Percentiles rank a stretch among this genome's conserved stretches.
phyloP scores from a whole-genome alignment of 2,113 vertebrate species.

The Phodopus roborovskii region DNA sequence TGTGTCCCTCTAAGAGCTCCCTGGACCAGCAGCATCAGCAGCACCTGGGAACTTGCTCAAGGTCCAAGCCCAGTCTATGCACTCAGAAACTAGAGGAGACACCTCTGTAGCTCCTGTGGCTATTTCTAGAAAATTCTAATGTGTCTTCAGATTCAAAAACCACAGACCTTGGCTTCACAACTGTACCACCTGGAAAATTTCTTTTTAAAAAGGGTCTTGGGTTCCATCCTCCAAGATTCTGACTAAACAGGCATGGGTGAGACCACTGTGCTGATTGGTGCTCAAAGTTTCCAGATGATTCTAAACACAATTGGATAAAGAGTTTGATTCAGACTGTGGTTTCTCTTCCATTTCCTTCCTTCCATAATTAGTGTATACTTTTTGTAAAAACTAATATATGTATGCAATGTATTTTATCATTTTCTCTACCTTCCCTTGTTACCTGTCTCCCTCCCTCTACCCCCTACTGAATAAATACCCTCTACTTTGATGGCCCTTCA shows the following conservation, averaged over 20 bases:
- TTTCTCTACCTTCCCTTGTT: neutral
- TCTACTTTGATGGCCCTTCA: neutral
- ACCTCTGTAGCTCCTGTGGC: neutral
- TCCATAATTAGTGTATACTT: neutral
- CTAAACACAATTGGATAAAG: neutral
- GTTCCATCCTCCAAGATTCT: neutral
- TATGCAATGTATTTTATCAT: neutral
- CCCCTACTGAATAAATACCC: neutral
- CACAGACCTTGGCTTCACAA: neutral
- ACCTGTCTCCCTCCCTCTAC: neutral
- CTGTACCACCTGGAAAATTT: neutral
- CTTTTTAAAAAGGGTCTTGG: neutral
- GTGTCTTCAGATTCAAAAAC: neutral
- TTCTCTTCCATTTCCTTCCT: neutral
- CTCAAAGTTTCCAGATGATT: neutral
- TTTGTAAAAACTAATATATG: neutral
- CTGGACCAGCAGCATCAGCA: neutral
- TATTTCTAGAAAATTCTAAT: neutral
- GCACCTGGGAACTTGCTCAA: neutral
- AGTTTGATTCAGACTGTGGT: neutral
- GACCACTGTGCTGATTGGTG: neutral
- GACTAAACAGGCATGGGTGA: conserved; percentile 12
- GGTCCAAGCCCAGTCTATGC: neutral
- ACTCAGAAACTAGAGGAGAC: neutral
- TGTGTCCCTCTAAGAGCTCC: neutral